These are phyloP conservation scores for Acromyrmex echinatior DNA, from an alignment of 1,140 invertebrate genomes.

Conservation along the genomic window DNA sequence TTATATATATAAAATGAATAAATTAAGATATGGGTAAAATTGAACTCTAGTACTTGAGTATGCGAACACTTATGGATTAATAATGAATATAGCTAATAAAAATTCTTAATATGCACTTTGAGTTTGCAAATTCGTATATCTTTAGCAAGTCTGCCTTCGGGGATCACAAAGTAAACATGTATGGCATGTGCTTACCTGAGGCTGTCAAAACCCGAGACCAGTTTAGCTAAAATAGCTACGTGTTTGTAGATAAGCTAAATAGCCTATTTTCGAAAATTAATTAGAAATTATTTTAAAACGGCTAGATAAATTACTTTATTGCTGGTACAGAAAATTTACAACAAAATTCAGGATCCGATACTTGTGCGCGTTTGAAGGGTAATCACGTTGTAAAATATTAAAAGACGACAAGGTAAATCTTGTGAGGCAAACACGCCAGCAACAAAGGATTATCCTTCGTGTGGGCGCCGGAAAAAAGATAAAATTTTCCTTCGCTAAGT, in stretches of 20 bases:
- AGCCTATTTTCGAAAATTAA: constrained; percentile 9
- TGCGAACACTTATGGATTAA: no score
- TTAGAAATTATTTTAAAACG: not conserved
- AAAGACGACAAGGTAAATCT: constrained; percentile 34
- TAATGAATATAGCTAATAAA: not conserved
- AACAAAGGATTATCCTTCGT: constrained; percentile 45
- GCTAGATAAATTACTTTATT: not conserved
- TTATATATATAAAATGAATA: no score
- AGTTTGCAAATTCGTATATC: constrained; percentile 22
- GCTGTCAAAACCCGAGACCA: constrained; percentile 25
- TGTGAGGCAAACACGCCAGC: constrained; percentile 5
- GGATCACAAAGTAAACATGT: constrained; percentile 44
- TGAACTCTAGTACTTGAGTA: no score
- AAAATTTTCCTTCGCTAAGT: constrained; percentile 48
- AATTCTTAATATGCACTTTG: constrained; percentile 9
- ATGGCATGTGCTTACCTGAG: constrained; percentile 33
- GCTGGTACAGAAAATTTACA: not conserved
- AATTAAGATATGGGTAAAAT: no score
- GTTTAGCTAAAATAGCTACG: constrained; percentile 5
- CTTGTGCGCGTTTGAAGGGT: not conserved
- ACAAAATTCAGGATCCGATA: not conserved
- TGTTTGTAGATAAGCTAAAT: constrained; percentile 20
- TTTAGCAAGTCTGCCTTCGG: constrained; percentile 9
- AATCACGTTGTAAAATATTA: constrained; percentile 34
- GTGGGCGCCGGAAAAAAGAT: constrained; percentile 5